phyloP scores from a whole-genome alignment of 2,888 invertebrate species.

The Oxystoma pomonae region DNA sequence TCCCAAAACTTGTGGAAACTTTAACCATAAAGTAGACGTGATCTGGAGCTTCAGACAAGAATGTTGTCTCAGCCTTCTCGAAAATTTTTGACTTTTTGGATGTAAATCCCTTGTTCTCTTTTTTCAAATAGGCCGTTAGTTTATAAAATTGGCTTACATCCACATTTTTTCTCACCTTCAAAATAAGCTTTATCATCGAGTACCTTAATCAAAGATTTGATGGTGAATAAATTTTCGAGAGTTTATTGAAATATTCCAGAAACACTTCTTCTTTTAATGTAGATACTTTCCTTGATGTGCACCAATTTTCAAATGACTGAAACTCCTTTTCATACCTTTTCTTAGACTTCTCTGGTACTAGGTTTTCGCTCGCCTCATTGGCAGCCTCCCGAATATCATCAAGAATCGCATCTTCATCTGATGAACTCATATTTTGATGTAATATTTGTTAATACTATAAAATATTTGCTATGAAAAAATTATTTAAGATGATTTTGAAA shows the following conservation, averaged over 20 bases:
- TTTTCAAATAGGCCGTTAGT: neutral
- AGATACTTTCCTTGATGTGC: neutral
- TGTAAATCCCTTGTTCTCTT: neutral
- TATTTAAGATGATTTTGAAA: too few relatives aligned
- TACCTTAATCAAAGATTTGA: neutral
- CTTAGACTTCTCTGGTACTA: neutral
- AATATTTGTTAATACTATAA: too few relatives aligned
- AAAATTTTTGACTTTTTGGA: neutral
- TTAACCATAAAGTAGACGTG: neutral
- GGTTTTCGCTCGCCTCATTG: too few relatives aligned
- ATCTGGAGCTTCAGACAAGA: neutral
- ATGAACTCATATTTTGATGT: too few relatives aligned
- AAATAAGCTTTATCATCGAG: neutral
- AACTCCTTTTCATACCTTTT: neutral
- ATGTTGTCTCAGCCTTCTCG: neutral
- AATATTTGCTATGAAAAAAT: too few relatives aligned
- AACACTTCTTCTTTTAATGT: neutral
- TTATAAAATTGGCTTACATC: neutral
- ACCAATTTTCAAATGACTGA: neutral
- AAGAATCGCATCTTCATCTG: too few relatives aligned
- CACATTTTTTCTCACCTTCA: neutral
- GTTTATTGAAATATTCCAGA: neutral
- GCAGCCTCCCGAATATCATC: too few relatives aligned
- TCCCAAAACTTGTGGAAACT: neutral
- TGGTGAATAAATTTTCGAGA: neutral